These are phyloP conservation scores for Andrena chrysosceles DNA, from an alignment of 2,888 invertebrate genomes.

Conservation along the genomic window DNA sequence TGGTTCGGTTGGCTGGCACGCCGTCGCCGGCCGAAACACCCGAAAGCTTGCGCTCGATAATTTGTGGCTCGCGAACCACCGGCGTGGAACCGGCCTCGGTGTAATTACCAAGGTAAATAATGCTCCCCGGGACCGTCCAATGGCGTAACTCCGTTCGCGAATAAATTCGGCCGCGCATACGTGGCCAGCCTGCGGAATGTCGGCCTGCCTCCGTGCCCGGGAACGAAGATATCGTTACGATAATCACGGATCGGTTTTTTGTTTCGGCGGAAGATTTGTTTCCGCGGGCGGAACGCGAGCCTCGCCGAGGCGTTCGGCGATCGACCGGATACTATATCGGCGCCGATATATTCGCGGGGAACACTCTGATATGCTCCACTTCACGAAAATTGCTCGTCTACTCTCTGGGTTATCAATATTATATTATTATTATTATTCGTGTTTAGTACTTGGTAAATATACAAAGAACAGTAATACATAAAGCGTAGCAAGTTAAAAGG, in stretches of 20 bases:
- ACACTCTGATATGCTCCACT: not conserved
- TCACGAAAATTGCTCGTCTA: too few species aligned
- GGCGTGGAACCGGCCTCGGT: constrained; percentile 74
- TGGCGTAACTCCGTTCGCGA: constrained; percentile 74
- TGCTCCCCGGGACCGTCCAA: constrained; percentile 73
- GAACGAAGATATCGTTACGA: constrained; percentile 64
- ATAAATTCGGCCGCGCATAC: constrained; percentile 77
- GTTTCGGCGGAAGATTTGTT: constrained; percentile 48
- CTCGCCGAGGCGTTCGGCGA: not conserved
- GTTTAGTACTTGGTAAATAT: too few species aligned
- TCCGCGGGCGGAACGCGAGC: constrained; percentile 30
- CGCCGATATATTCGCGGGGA: not conserved
- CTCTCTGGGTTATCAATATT: too few species aligned
- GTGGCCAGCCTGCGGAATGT: constrained; percentile 74
- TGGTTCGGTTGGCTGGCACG: constrained; percentile 52
- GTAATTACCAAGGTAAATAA: constrained; percentile 81
- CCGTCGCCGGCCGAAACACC: constrained; percentile 67
- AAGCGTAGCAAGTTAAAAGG: too few species aligned
- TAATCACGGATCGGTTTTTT: constrained; percentile 57
- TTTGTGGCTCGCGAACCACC: constrained; percentile 75
- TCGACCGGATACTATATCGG: constrained; percentile 2
- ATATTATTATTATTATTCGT: too few species aligned
- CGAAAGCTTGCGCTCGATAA: constrained; percentile 73
- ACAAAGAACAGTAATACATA: too few species aligned
- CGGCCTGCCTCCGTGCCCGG: constrained; percentile 37